phyloP scores from a whole-genome alignment of 2,113 vertebrate species.

The Pipra filicauda region DNA sequence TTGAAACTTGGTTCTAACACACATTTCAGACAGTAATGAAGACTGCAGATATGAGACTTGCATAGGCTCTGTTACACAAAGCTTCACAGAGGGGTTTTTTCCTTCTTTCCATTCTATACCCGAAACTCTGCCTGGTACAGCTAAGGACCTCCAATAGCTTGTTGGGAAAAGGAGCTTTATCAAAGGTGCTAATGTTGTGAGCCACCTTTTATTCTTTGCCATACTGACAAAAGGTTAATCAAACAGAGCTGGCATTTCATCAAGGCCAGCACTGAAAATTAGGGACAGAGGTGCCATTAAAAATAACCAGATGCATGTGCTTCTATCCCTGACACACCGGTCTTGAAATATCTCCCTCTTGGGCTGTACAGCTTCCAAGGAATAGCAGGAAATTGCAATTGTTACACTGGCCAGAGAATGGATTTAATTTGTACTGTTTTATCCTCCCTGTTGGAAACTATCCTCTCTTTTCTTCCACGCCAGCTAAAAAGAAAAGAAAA shows the following conservation, averaged over 20 bases:
- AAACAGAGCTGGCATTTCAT: conserved; percentile 42
- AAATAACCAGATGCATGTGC: conserved; percentile 57
- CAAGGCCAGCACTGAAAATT: conserved; percentile 39
- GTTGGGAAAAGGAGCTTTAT: neutral
- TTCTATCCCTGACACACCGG: conserved; percentile 49
- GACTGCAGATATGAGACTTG: conserved; percentile 20
- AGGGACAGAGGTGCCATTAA: conserved; percentile 62
- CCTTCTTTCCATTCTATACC: neutral
- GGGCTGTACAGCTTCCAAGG: conserved; percentile 55
- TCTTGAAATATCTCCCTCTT: conserved; percentile 62
- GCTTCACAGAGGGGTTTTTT: neutral
- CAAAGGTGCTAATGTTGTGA: neutral
- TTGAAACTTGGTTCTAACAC: conserved; percentile 40
- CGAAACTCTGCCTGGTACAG: neutral
- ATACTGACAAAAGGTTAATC: conserved; percentile 35
- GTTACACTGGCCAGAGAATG: conserved; percentile 63
- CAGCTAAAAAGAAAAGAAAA: conserved; percentile 16
- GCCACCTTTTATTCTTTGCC: neutral
- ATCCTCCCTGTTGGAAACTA: conserved; percentile 62
- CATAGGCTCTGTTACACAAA: neutral
- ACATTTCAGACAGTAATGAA: conserved; percentile 40
- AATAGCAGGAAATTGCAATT: conserved; percentile 70
- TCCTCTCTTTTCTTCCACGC: conserved; percentile 27
- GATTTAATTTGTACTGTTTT: conserved; percentile 69
- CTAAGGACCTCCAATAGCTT: neutral